Percentiles rank a stretch among this genome's conserved stretches.
phyloP scores from a whole-genome alignment of 2,888 invertebrate genomes.

The Brenthis daphne region DNA sequence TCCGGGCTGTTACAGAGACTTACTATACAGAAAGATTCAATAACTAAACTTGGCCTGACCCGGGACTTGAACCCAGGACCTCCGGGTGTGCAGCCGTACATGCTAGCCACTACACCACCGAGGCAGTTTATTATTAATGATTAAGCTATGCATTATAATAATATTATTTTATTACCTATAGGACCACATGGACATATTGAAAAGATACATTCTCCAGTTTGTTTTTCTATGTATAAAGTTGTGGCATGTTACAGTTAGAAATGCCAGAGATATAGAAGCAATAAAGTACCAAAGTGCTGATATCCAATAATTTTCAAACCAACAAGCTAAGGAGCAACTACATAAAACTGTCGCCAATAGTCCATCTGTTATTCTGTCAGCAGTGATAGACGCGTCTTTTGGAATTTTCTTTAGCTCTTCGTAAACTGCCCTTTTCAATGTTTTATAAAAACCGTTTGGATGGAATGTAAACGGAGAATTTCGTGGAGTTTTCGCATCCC shows the following conservation, averaged over 20 bases:
- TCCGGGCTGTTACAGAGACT: too few species aligned
- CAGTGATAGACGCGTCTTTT: slow-evolving; percentile 55
- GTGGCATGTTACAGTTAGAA: slow-evolving; percentile 85
- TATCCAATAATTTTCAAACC: slow-evolving; percentile 49
- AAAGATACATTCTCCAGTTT: slow-evolving; percentile 90
- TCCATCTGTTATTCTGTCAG: slow-evolving; percentile 63
- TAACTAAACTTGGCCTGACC: too few species aligned
- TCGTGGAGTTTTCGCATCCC: slow-evolving; percentile 83
- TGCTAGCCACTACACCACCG: too few species aligned
- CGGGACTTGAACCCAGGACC: too few species aligned
- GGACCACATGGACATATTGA: slow-evolving; percentile 86
- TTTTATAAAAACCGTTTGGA: slow-evolving; percentile 87
- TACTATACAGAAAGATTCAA: too few species aligned
- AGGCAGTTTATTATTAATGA: too few species aligned
- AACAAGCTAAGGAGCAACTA: slow-evolving; percentile 52
- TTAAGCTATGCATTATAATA: background rate
- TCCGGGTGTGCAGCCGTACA: too few species aligned
- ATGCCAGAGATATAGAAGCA: slow-evolving; percentile 82
- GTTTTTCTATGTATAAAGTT: slow-evolving; percentile 90
- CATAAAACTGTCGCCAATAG: slow-evolving; percentile 60
- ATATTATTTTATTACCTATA: slow-evolving; percentile 73
- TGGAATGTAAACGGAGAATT: slow-evolving; percentile 88
- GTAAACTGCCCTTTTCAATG: slow-evolving; percentile 83
- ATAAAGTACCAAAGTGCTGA: slow-evolving; percentile 60
- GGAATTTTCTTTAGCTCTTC: slow-evolving; percentile 80